phyloP scores from a whole-genome alignment of 2,797 vertebrate species.

The Choloepus didactylus region DNA sequence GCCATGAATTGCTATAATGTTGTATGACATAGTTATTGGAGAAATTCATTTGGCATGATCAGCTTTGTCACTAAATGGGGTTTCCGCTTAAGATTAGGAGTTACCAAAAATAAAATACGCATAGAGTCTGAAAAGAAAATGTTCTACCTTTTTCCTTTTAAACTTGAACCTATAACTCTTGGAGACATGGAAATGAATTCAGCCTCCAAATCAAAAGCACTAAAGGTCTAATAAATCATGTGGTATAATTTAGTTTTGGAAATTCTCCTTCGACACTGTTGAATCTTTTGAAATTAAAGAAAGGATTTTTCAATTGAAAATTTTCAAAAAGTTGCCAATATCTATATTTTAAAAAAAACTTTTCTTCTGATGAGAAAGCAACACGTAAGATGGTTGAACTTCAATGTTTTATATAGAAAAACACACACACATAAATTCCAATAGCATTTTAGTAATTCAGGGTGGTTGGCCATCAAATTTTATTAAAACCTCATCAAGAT shows the following conservation, averaged over 20 bases:
- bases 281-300: constrained; percentile 61
- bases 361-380: constrained; percentile 30
- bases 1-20: neutral
- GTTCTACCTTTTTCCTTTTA: constrained; percentile 13
- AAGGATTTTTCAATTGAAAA: constrained; percentile 25
- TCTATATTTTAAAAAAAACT: neutral
- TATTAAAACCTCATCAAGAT: constrained; percentile 90
- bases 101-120: neutral
- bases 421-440: neutral
- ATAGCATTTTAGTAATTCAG: constrained; percentile 57
- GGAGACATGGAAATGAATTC: neutral
- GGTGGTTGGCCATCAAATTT: constrained; percentile 88
- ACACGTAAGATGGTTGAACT: neutral
- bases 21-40: neutral
- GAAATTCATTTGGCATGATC: neutral
- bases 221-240: neutral
- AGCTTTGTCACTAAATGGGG: neutral
- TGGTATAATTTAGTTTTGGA: neutral
- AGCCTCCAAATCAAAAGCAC: constrained; percentile 42
- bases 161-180: constrained; percentile 43
- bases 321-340: constrained; percentile 27
- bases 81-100: neutral
- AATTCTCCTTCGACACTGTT: constrained; percentile 28
- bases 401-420: neutral
- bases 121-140: neutral